A percentile compares a stretch with the other conserved stretches of the same genome.
phyloP scores from a whole-genome alignment of 2,797 vertebrate genomes.

The Hydrolagus colliei region DNA sequence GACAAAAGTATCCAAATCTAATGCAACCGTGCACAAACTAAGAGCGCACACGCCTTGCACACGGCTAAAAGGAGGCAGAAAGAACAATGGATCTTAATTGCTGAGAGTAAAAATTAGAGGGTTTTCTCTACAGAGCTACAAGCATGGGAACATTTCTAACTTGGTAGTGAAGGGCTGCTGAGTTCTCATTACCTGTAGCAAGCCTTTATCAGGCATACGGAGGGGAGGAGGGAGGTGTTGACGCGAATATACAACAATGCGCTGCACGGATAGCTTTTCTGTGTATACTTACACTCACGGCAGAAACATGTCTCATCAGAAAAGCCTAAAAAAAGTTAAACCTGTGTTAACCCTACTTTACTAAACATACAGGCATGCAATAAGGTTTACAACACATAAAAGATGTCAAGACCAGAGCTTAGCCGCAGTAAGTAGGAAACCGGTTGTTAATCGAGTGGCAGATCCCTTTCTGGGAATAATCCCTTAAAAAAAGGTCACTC shows the following conservation, averaged over 20 bases:
- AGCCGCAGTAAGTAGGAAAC: no score
- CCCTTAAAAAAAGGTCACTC: no score
- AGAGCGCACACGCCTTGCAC: neutral
- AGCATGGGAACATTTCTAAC: neutral
- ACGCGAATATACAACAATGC: neutral
- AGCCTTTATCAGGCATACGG: no score
- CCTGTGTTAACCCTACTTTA: constrained; percentile 10
- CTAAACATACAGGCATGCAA: neutral
- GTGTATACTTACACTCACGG: constrained; percentile 23
- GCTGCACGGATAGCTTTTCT: neutral
- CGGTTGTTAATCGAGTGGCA: no score
- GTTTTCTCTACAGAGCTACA: neutral
- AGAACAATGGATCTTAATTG: neutral
- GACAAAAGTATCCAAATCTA: no score
- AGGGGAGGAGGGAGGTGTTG: no score
- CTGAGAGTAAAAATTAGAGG: neutral
- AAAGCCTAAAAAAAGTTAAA: constrained; percentile 31
- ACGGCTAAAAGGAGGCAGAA: neutral
- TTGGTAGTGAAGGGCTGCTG: neutral
- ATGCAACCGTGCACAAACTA: neutral
- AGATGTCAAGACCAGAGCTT: neutral
- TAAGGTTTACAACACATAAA: neutral
- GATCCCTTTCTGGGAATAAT: no score
- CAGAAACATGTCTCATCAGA: constrained; percentile 16
- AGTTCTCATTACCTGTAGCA: neutral